A percentile compares a stretch with the other conserved stretches of the same genome.
These are phyloP conservation scores for Eremophila alpestris DNA, from an alignment of 2,797 vertebrate species.

Conservation along the genomic window DNA sequence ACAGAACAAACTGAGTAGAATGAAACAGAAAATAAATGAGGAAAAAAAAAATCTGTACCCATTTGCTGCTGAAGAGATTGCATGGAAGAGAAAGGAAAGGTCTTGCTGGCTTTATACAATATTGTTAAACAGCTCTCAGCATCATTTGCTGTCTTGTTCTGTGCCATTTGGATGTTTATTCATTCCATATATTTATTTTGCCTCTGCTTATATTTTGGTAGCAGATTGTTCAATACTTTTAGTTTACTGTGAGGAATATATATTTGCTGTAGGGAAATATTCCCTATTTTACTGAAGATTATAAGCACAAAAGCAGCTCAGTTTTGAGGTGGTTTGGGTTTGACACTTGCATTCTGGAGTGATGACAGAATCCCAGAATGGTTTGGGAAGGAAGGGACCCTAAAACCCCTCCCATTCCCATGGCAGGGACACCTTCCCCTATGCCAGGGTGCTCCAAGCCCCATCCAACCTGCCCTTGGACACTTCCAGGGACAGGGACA, in stretches of 20 bases:
- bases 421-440: not conserved
- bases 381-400: not conserved
- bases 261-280: not conserved
- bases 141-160: not conserved
- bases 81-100: not conserved
- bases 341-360: not conserved
- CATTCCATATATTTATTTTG: not conserved
- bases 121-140: not conserved
- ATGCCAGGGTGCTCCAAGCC: not conserved
- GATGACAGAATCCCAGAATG: not conserved
- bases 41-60: not conserved
- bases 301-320: not conserved
- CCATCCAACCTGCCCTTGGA: accelerated
- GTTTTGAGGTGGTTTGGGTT: not conserved
- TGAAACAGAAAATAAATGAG: not conserved
- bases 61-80: not conserved
- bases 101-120: not conserved
- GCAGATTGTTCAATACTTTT: not conserved
- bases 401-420: not conserved
- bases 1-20: not conserved
- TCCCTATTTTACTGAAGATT: not conserved
- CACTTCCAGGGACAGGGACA: not conserved
- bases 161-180: not conserved
- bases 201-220: not conserved
- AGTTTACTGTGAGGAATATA: not conserved